Percentiles rank a stretch among this genome's conserved stretches.
These are phyloP conservation scores for Idaea straminata DNA, from an alignment of 2,888 invertebrate species.

Conservation along the genomic window DNA sequence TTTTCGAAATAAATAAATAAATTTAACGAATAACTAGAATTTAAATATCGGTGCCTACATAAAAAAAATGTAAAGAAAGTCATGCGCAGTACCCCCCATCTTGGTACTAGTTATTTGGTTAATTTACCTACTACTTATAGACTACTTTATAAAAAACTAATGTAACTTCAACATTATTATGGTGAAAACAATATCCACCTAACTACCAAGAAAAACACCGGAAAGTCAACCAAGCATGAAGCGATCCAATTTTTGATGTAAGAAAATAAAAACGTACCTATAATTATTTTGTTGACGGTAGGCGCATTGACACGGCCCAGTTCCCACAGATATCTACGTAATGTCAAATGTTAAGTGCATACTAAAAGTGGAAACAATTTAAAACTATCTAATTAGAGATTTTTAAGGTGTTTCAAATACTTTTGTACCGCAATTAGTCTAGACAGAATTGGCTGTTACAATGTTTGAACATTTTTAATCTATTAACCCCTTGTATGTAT, in stretches of 20 bases:
- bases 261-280: constrained; percentile 3
- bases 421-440: neutral
- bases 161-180: constrained; percentile 3
- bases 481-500: too few relatives aligned
- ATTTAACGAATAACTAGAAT: too few relatives aligned
- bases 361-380: constrained; percentile 29
- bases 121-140: neutral
- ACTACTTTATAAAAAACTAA: neutral
- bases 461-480: too few relatives aligned
- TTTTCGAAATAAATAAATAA: too few relatives aligned
- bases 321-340: constrained; percentile 47
- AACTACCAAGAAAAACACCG: neutral
- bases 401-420: neutral
- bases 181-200: neutral
- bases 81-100: too few relatives aligned
- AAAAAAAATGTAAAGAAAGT: too few relatives aligned
- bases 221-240: neutral
- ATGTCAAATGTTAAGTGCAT: constrained; percentile 46
- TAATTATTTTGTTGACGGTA: constrained; percentile 40
- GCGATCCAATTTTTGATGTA: neutral
- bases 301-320: constrained; percentile 40
- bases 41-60: too few relatives aligned
- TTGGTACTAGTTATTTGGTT: too few relatives aligned
- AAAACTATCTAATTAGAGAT: constrained; percentile 15
- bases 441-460: too few relatives aligned